A percentile compares a stretch with the other conserved stretches of the same genome.
Conservation (phyloP, 2,888 invertebrate species). For the Leucoptera coffeella region DNA sequence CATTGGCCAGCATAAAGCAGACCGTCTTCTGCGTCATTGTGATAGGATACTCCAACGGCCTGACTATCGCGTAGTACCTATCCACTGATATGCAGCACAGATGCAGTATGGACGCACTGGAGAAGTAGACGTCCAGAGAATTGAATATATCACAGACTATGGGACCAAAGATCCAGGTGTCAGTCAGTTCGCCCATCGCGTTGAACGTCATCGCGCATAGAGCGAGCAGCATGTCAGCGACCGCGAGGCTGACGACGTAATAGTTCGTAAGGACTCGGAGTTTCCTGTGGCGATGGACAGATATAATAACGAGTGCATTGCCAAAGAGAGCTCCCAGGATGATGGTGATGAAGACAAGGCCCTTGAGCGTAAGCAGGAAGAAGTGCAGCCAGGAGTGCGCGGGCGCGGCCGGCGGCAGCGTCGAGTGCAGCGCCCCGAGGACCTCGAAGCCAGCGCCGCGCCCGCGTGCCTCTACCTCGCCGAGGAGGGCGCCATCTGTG, state of each 20-base stretch:
- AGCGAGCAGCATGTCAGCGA: slow-evolving; percentile 90
- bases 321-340: slow-evolving; percentile 87
- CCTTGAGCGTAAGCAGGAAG: slow-evolving; percentile 62
- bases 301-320: slow-evolving; percentile 85
- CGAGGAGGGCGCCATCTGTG: slow-evolving; percentile 31
- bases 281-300: slow-evolving; percentile 73
- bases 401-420: slow-evolving; percentile 45
- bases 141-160: slow-evolving; percentile 94
- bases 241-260: slow-evolving; percentile 90
- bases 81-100: slow-evolving; percentile 93
- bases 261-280: slow-evolving; percentile 88
- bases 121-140: slow-evolving; percentile 89
- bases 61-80: slow-evolving; percentile 85
- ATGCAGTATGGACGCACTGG: slow-evolving; percentile 86
- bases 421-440: slow-evolving; percentile 38
- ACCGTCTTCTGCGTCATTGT: slow-evolving; percentile 84
- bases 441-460: slow-evolving; percentile 46
- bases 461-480: slow-evolving; percentile 43
- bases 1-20: slow-evolving; percentile 77
- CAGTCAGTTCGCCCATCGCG: slow-evolving; percentile 78
- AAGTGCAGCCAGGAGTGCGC: slow-evolving; percentile 32
- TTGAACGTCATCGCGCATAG: slow-evolving; percentile 90
- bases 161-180: slow-evolving; percentile 86
- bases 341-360: slow-evolving; percentile 75
- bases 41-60: slow-evolving; percentile 85